Percentiles rank a stretch among this genome's conserved stretches.
Evolutionary conservation across 1,140 invertebrate genomes (phyloP).

Genomic region (Orchesella cincta): DNA sequence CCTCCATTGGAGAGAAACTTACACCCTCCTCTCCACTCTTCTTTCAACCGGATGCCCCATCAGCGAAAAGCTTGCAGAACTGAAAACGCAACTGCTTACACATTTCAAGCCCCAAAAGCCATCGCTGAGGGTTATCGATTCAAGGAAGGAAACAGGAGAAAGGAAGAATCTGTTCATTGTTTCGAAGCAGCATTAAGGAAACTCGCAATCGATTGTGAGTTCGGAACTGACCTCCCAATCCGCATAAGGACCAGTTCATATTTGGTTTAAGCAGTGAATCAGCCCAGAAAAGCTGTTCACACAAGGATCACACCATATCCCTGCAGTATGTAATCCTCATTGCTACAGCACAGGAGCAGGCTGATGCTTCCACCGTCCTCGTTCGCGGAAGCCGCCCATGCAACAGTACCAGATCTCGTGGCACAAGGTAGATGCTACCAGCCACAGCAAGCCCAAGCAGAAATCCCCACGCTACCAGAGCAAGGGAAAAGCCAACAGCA

Average conservation of each 20-base stretch:
- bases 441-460: too few species aligned
- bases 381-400: neutral
- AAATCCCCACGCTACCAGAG: too few species aligned
- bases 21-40: constrained; percentile 16
- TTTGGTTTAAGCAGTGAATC: constrained; percentile 35
- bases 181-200: constrained; percentile 43
- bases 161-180: constrained; percentile 30
- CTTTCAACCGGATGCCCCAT: constrained; percentile 24
- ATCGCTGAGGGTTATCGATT: constrained; percentile 42
- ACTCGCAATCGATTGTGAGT: constrained; percentile 42
- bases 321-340: neutral
- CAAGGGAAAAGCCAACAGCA: too few species aligned
- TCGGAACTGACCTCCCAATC: constrained; percentile 36
- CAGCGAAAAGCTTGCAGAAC: neutral
- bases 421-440: too few species aligned
- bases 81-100: neutral
- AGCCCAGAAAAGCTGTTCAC: constrained; percentile 18
- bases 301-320: constrained; percentile 1
- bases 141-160: constrained; percentile 26
- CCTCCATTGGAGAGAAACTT: constrained; percentile 20
- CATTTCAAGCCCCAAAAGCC: constrained; percentile 38
- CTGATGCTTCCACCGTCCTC: neutral
- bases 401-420: neutral
- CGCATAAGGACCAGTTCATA: constrained; percentile 43
- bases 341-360: neutral